A percentile compares a stretch with the other conserved stretches of the same genome.
These are phyloP conservation scores for Rhinophrynus dorsalis DNA, from an alignment of 2,797 vertebrate species.

Conservation along the genomic window DNA sequence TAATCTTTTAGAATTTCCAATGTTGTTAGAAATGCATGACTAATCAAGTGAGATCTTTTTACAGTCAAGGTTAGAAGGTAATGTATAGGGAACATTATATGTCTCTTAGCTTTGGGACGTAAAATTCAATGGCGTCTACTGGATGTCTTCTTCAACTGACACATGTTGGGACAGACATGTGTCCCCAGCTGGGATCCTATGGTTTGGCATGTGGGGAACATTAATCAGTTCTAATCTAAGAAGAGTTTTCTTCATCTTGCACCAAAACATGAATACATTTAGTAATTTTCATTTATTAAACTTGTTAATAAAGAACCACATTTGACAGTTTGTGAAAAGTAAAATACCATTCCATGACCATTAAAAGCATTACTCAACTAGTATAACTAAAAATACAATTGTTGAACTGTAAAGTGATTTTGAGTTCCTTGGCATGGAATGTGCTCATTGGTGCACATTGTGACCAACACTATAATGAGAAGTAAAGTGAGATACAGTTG, in stretches of 20 bases:
- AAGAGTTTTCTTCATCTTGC: neutral
- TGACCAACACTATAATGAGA: too few relatives aligned
- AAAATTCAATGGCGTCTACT: conserved; percentile 43
- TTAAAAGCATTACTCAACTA: too few relatives aligned
- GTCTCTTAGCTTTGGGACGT: conserved; percentile 25
- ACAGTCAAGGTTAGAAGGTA: conserved; percentile 34
- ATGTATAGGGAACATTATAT: conserved; percentile 38
- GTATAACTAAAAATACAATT: too few relatives aligned
- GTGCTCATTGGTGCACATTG: too few relatives aligned
- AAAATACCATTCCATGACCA: too few relatives aligned
- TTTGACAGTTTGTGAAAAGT: too few relatives aligned
- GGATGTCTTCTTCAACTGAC: conserved; percentile 24
- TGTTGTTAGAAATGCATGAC: conserved; percentile 32
- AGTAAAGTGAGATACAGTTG: too few relatives aligned
- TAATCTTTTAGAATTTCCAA: conserved; percentile 2
- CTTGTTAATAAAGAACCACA: too few relatives aligned
- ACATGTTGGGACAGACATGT: conserved; percentile 24
- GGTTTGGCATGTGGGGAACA: conserved; percentile 13
- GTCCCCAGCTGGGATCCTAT: conserved; percentile 10
- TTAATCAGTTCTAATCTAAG: conserved; percentile 1
- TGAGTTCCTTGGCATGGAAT: too few relatives aligned
- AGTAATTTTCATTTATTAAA: too few relatives aligned
- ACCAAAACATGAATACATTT: too few relatives aligned
- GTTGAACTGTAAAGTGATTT: too few relatives aligned
- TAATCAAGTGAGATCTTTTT: conserved; percentile 30